phyloP scores from a whole-genome alignment of 2,113 vertebrate genomes.

The Dascyllus trimaculatus region DNA sequence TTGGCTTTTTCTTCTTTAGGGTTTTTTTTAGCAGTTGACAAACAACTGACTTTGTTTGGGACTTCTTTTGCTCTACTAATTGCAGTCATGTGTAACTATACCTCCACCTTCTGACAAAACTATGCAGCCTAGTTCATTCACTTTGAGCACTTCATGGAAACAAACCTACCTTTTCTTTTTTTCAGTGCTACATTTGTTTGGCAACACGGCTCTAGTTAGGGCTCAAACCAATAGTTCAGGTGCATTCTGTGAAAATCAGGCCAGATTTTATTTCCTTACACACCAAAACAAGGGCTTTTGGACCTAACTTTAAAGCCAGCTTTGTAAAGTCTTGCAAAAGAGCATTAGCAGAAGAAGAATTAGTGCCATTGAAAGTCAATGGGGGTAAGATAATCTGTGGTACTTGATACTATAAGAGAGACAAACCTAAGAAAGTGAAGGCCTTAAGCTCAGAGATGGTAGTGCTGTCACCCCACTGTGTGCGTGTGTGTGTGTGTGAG shows the following conservation, averaged over 20 bases:
- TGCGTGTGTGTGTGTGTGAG: slow-evolving; percentile 12
- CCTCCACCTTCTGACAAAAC: too few species aligned
- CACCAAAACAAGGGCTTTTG: neutral
- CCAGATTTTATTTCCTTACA: slow-evolving; percentile 4
- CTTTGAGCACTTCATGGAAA: too few species aligned
- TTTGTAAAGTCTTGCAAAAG: slow-evolving; percentile 22
- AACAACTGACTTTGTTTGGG: too few species aligned
- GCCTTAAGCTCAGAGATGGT: slow-evolving; percentile 27
- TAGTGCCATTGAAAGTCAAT: slow-evolving; percentile 33
- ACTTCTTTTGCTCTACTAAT: too few species aligned
- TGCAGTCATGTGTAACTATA: too few species aligned
- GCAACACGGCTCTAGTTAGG: neutral
- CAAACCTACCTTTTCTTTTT: too few species aligned
- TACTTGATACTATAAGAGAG: slow-evolving; percentile 14
- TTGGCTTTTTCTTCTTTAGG: too few species aligned
- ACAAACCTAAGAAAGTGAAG: slow-evolving; percentile 27
- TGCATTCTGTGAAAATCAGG: neutral
- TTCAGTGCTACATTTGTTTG: too few species aligned
- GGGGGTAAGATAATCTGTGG: slow-evolving; percentile 21
- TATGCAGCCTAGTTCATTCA: too few species aligned
- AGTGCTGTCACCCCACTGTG: slow-evolving; percentile 26
- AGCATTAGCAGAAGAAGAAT: slow-evolving; percentile 1
- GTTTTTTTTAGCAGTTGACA: too few species aligned
- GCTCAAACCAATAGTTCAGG: too few species aligned
- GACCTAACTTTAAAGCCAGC: neutral